phyloP scores from a whole-genome alignment of 2,113 vertebrate genomes.

The Rafetus swinhoei region DNA sequence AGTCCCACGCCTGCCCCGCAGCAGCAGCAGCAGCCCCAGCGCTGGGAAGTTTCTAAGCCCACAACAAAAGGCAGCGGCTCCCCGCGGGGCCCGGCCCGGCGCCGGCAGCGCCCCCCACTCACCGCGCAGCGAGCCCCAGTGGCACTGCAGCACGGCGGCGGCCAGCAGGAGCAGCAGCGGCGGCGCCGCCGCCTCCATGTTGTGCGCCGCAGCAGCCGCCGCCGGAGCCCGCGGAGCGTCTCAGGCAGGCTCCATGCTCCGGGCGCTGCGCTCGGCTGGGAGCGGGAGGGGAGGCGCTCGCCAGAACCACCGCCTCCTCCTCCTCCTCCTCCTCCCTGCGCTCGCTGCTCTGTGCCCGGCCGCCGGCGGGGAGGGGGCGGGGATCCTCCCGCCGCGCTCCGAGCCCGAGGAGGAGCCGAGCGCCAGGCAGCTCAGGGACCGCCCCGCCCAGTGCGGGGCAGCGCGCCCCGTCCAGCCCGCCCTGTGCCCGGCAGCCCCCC shows the following conservation, averaged over 20 bases:
- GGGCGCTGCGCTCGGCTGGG: conserved; percentile 36
- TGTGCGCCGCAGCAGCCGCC: conserved; percentile 72
- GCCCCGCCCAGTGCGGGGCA: neutral
- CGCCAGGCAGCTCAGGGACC: neutral
- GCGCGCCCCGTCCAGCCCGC: neutral
- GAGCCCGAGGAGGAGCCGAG: neutral
- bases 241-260: conserved; percentile 74
- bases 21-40: neutral
- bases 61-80: too few species aligned
- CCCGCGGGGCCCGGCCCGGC: neutral
- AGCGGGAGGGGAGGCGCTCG: conserved; percentile 44
- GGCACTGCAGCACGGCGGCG: conserved; percentile 54
- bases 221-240: conserved; percentile 52
- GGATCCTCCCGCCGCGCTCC: neutral
- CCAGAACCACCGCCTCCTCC: conserved; percentile 29
- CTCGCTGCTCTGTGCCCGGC: neutral
- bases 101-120: conserved; percentile 1
- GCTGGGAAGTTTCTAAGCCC: too few species aligned
- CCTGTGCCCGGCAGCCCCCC: neutral
- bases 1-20: neutral
- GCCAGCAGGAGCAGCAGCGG: conserved; percentile 57
- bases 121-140: conserved; percentile 46
- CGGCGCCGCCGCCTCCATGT: conserved; percentile 67
- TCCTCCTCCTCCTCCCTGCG: neutral
- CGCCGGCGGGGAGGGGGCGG: neutral